Evolutionary conservation across 2,888 invertebrate species (phyloP).

Genomic region (Desoria tigrina): DNA sequence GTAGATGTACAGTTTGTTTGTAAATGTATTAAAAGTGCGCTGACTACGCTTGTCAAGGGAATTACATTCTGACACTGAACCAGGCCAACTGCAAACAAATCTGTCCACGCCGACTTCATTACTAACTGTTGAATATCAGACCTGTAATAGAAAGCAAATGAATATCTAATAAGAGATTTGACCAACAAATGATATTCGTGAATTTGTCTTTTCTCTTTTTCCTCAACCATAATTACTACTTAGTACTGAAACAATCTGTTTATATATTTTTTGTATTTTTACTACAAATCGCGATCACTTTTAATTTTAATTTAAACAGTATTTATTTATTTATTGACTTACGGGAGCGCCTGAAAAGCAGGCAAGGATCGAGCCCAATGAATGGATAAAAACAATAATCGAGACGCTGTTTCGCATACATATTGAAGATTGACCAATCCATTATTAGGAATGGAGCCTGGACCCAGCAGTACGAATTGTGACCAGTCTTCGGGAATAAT

Average conservation of each 20-base stretch:
- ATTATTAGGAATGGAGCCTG: constrained; percentile 78
- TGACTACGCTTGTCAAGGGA: constrained; percentile 47
- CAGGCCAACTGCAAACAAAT: constrained; percentile 50
- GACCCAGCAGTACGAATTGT: constrained; percentile 73
- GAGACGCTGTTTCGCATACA: constrained; percentile 90
- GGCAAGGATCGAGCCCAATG: constrained; percentile 87
- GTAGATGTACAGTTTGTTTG: constrained; percentile 47
- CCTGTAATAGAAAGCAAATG: constrained; percentile 35
- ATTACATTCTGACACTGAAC: constrained; percentile 50
- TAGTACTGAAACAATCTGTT: no score
- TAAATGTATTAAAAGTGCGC: constrained; percentile 43
- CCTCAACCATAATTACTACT: no score
- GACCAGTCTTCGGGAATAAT: constrained; percentile 70
- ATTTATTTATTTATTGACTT: no score
- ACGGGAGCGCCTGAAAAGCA: constrained; percentile 72
- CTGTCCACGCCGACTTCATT: constrained; percentile 48
- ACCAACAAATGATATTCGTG: no score
- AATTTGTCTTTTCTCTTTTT: no score
- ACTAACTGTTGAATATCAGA: constrained; percentile 46
- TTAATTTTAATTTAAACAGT: no score
- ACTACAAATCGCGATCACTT: no score
- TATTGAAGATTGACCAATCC: constrained; percentile 79
- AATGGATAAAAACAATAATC: constrained; percentile 84
- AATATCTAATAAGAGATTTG: constrained; percentile 9
- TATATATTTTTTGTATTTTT: no score